phyloP scores from a whole-genome alignment of 2,113 vertebrate species.

The Echinops telfairi region DNA sequence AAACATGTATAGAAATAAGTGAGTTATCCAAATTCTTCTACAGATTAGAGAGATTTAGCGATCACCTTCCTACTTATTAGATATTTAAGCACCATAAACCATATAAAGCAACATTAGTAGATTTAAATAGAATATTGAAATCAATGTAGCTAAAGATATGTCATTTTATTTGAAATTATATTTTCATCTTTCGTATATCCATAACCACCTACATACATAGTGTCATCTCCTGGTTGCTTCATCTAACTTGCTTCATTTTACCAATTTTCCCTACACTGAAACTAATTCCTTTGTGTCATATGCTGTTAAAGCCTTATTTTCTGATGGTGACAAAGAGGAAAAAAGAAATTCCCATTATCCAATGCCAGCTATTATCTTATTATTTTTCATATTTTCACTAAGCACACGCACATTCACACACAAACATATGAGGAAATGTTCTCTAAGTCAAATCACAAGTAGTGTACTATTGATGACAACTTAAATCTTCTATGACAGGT shows the following conservation, averaged over 20 bases:
- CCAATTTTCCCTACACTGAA: not conserved
- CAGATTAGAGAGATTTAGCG: not conserved
- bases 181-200: not conserved
- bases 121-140: not conserved
- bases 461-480: not conserved
- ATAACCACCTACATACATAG: not conserved
- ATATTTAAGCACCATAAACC: not conserved
- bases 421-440: not conserved
- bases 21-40: not conserved
- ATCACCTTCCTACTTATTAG: not conserved
- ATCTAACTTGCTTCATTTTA: not conserved
- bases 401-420: not conserved
- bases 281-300: not conserved
- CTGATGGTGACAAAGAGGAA: not conserved
- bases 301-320: slow-evolving; percentile 12
- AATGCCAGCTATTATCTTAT: not conserved
- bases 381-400: not conserved
- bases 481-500: not conserved
- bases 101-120: not conserved
- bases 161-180: not conserved
- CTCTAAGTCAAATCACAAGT: not conserved
- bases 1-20: not conserved
- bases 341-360: not conserved
- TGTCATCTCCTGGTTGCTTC: not conserved
- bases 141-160: not conserved